These are phyloP conservation scores for Drosophila merina DNA, from an alignment of 2,888 invertebrate genomes.

Conservation along the genomic window DNA sequence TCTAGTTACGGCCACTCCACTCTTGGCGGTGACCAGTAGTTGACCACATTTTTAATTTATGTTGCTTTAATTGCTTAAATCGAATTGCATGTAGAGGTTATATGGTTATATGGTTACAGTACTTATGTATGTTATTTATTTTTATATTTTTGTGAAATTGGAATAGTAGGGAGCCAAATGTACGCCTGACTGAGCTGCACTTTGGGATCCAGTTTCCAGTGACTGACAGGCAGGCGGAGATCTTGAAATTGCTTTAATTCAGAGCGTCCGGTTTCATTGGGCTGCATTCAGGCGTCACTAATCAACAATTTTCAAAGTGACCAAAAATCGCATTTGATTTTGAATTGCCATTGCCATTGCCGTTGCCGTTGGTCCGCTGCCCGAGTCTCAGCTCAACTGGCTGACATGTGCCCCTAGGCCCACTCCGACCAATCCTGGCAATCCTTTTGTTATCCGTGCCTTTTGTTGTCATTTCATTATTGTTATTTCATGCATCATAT, in stretches of 20 bases:
- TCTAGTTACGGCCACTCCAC: slow-evolving; percentile 41
- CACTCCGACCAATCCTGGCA: slow-evolving; percentile 15
- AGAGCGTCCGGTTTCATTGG: slow-evolving; percentile 42
- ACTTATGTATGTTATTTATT: not conserved
- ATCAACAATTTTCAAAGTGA: slow-evolving; percentile 78
- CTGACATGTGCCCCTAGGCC: slow-evolving; percentile 24
- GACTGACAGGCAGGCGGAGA: slow-evolving; percentile 26
- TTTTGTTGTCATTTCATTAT: slow-evolving; percentile 79
- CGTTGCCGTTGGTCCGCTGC: not conserved
- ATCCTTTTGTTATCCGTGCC: slow-evolving; percentile 74
- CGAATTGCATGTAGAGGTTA: slow-evolving; percentile 59
- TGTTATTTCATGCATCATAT: slow-evolving; percentile 79
- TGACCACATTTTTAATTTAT: slow-evolving; percentile 76
- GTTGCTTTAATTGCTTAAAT: slow-evolving; percentile 76
- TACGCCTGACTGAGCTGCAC: slow-evolving; percentile 29
- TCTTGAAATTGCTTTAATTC: slow-evolving; percentile 54
- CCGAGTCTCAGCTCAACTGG: slow-evolving; percentile 53
- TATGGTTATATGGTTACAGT: slow-evolving; percentile 45
- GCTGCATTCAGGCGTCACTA: slow-evolving; percentile 71
- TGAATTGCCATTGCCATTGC: slow-evolving; percentile 30
- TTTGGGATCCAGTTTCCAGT: slow-evolving; percentile 7
- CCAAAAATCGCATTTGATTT: slow-evolving; percentile 74
- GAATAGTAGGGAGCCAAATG: slow-evolving; percentile 27
- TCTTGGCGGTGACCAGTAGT: slow-evolving; percentile 46
- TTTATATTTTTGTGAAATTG: slow-evolving; percentile 24